These are phyloP conservation scores for Murina feae DNA, from an alignment of 2,113 vertebrate genomes.

Conservation along the genomic window DNA sequence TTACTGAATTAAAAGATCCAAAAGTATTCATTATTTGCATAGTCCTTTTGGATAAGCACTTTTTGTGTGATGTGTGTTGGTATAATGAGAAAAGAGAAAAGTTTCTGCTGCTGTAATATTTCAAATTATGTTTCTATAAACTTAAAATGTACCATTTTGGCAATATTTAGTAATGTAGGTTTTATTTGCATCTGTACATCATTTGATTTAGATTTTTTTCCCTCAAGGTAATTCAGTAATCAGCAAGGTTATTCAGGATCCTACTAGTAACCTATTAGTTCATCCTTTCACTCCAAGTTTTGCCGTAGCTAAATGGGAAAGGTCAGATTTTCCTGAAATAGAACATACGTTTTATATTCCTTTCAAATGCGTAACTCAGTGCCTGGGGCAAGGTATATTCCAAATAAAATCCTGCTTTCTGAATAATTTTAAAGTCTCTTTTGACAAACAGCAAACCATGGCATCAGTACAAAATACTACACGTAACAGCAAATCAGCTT, in stretches of 20 bases:
- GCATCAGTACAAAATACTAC: not conserved
- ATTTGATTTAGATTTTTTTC: not conserved
- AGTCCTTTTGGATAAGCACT: conserved; percentile 6
- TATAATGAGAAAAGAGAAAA: conserved; percentile 46
- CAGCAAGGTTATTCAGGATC: not conserved
- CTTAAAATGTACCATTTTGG: not conserved
- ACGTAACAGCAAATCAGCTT: not conserved
- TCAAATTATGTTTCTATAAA: conserved; percentile 15
- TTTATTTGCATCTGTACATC: conserved; percentile 19
- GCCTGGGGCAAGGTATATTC: not conserved
- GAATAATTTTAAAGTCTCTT: not conserved
- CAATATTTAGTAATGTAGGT: not conserved
- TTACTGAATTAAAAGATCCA: not conserved
- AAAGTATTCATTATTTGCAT: conserved; percentile 23
- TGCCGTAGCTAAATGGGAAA: not conserved
- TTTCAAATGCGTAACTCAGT: conserved; percentile 5
- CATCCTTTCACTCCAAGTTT: not conserved
- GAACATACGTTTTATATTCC: not conserved
- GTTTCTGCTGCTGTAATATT: conserved; percentile 18
- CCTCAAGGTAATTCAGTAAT: not conserved
- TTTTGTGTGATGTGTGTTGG: too few species aligned
- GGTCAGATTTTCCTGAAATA: not conserved
- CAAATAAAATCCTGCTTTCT: not conserved
- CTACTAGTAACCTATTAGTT: not conserved
- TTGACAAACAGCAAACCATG: not conserved